Percentiles rank a stretch among this genome's conserved stretches.
Conservation (phyloP, 1,140 invertebrate species). For the Brachionus rubens region DNA sequence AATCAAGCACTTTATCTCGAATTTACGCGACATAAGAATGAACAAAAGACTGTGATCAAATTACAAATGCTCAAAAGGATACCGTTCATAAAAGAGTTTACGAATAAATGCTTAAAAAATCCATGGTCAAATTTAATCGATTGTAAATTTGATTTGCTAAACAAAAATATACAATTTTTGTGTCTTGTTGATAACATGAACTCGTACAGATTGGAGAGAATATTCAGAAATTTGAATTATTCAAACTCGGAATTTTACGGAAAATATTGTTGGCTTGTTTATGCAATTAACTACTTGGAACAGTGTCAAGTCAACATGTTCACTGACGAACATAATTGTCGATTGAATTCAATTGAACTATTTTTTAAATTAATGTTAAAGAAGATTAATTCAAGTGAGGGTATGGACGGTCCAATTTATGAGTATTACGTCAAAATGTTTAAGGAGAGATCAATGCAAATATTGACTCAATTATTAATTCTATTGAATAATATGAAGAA, state of each 20-base stretch:
- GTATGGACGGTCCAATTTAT: neutral
- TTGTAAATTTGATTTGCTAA: neutral
- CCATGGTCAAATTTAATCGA: slow-evolving; percentile 9
- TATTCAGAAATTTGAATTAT: neutral
- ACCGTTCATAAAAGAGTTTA: slow-evolving; percentile 12
- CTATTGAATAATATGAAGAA: slow-evolving; percentile 32
- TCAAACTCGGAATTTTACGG: neutral
- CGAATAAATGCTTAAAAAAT: slow-evolving; percentile 9
- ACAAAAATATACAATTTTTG: slow-evolving; percentile 26
- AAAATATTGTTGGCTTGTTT: slow-evolving; percentile 28
- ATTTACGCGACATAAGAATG: neutral
- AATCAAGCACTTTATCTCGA: slow-evolving; percentile 30
- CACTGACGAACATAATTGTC: slow-evolving; percentile 17
- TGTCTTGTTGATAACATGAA: slow-evolving; percentile 24
- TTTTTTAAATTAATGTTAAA: slow-evolving; percentile 9
- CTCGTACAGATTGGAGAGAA: neutral
- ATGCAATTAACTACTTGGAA: slow-evolving; percentile 20
- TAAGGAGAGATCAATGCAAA: slow-evolving; percentile 41
- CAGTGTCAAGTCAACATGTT: slow-evolving; percentile 35
- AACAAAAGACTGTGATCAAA: neutral
- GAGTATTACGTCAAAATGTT: neutral
- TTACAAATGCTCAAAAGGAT: neutral
- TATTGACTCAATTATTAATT: slow-evolving; percentile 29
- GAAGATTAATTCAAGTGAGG: neutral
- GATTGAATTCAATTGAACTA: neutral